A percentile compares a stretch with the other conserved stretches of the same genome.
Evolutionary conservation across 2,797 vertebrate genomes (phyloP).

Genomic region (Petrocephalus schoutedeni): DNA sequence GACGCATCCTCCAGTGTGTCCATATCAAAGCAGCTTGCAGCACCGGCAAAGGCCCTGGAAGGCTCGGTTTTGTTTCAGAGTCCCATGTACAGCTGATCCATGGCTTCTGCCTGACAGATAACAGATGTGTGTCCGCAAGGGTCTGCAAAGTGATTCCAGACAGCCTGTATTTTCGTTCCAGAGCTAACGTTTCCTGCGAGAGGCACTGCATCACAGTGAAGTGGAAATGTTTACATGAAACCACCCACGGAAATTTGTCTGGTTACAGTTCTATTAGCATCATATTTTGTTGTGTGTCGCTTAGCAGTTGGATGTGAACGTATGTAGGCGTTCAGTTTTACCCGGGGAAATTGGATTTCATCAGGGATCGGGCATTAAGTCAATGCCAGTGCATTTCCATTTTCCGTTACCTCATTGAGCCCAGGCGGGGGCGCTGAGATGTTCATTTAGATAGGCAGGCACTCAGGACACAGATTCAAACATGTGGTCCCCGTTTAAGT

Average conservation of each 20-base stretch:
- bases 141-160: conserved; percentile 9
- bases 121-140: conserved; percentile 3
- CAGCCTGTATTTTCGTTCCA: neutral
- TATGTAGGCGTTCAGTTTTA: neutral
- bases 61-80: conserved; percentile 33
- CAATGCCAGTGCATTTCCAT: neutral
- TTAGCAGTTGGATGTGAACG: conserved; percentile 10
- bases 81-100: conserved; percentile 41
- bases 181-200: neutral
- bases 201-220: neutral
- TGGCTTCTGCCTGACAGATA: conserved; percentile 18
- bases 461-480: neutral
- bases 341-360: neutral
- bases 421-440: neutral
- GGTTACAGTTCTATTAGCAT: neutral
- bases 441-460: neutral
- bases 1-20: neutral
- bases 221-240: conserved; percentile 18
- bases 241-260: conserved; percentile 3
- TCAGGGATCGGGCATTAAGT: neutral
- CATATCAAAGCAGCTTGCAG: conserved; percentile 39
- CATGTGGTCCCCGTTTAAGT: neutral
- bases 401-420: conserved; percentile 13
- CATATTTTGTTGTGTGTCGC: conserved; percentile 18
- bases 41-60: conserved; percentile 25